Evolutionary conservation across 2,113 vertebrate genomes (phyloP), one percentile per base, ranked within the genome.

Genomic region (Rostratula benghalensis): DNA sequence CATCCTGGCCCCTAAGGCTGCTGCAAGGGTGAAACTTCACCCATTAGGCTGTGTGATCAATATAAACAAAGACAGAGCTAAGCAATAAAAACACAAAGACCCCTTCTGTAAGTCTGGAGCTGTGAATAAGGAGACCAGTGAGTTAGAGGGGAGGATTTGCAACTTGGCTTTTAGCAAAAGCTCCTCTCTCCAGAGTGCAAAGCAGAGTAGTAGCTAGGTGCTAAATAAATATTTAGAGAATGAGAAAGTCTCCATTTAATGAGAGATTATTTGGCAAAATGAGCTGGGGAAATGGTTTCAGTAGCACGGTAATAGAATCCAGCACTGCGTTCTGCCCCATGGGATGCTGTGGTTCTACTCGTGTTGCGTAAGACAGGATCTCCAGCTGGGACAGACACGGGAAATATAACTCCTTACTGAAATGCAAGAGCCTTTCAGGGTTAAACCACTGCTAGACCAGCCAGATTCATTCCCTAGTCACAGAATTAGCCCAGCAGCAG

Each of bases 401-500:
- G 85, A 96, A 96, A 96, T 59, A 76, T 2, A 83, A 69, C 68
- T 94, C 80, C 31, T 69, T 93, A 88, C 33, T 74, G 81, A 91
- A 94, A 95, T 39, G 68, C 50, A 87, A 63, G 79, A 91, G 76
- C 54, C 80, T 90, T 84, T 69, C 82, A 80, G 90, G 50, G 43
- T 75, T 93, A 79, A 94, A 61, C 41, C 7, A 2, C 69, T 88
- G 50, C 79, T 83, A 86, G 71, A 91, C 48, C 65, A 86, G 83
- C 43, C 79, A 90, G 87, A 61, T 83, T 75, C 30, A 30, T 90
- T 70, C 71, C 43, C 76, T 60, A 85, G n/a, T 83, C 51, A 6
- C 71, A 89, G 82, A 93, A 76, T 92, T 93, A 84, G 93, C 91
- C 94, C 74, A 81, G 67, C 73, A 95, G 77, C 80, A 75, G 56